Evolutionary conservation across 2,888 invertebrate genomes (phyloP).

Genomic region (Napeogenes sylphis): DNA sequence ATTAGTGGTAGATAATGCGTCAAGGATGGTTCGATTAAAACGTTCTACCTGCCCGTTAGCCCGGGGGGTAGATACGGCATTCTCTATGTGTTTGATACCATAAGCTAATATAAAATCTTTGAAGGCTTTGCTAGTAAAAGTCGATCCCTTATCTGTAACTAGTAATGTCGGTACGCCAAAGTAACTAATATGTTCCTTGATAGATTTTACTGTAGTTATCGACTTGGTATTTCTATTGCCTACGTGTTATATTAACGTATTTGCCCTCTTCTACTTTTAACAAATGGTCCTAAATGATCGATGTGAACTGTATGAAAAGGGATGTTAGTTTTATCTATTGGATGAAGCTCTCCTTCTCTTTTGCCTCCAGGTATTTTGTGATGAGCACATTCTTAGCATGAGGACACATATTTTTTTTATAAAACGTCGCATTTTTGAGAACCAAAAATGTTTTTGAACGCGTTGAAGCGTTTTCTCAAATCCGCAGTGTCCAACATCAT

Average conservation of each 20-base stretch:
- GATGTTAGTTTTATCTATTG: too few relatives aligned
- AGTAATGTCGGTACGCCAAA: conserved; percentile 26
- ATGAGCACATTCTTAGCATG: too few relatives aligned
- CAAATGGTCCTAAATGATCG: conserved; percentile 33
- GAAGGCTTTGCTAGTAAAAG: conserved; percentile 18
- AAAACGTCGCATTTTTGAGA: conserved; percentile 8
- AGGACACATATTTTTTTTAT: too few relatives aligned
- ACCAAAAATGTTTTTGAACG: too few relatives aligned
- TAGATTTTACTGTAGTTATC: conserved; percentile 15
- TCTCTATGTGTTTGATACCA: conserved; percentile 19
- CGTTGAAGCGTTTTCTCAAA: too few relatives aligned
- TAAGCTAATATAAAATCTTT: conserved; percentile 5
- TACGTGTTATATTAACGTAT: conserved; percentile 22
- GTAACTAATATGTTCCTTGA: conserved; percentile 26
- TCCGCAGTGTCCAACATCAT: too few relatives aligned
- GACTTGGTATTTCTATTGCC: conserved; percentile 30
- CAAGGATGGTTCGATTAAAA: conserved; percentile 22
- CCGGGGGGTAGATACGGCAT: conserved; percentile 19
- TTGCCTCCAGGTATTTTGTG: too few relatives aligned
- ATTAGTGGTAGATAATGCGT: conserved; percentile 8
- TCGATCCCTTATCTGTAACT: conserved; percentile 19
- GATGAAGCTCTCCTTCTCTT: too few relatives aligned
- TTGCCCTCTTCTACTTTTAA: conserved; percentile 26
- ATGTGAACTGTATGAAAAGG: too few relatives aligned
- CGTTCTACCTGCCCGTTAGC: conserved; percentile 36